Evolutionary conservation across 2,113 vertebrate species (phyloP).

Genomic region (Leuciscus idus): DNA sequence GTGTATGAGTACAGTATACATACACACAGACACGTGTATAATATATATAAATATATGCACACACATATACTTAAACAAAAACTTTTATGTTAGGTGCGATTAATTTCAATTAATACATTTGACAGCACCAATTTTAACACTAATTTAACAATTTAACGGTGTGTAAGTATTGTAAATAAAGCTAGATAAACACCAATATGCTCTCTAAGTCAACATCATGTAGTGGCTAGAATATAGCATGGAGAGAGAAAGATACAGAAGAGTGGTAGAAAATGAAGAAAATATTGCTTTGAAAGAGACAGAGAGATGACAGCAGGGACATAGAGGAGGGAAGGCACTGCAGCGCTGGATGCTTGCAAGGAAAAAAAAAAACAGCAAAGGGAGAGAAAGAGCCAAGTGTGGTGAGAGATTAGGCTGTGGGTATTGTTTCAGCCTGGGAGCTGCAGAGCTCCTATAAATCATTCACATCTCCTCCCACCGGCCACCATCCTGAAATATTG

Average conservation of each 20-base stretch:
- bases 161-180: background rate
- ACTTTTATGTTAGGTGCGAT: too few species aligned
- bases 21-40: too few species aligned
- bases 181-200: background rate
- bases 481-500: slow-evolving; percentile 59
- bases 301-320: slow-evolving; percentile 13
- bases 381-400: slow-evolving; percentile 48
- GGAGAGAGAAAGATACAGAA: slow-evolving; percentile 45
- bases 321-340: background rate
- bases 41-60: too few species aligned
- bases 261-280: slow-evolving; percentile 57
- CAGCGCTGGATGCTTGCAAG: background rate
- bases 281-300: slow-evolving; percentile 38
- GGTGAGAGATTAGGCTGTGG: slow-evolving; percentile 18
- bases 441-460: slow-evolving; percentile 54
- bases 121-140: too few species aligned
- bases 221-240: background rate
- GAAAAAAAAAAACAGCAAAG: slow-evolving; percentile 53
- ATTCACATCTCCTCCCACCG: slow-evolving; percentile 57
- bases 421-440: slow-evolving; percentile 48
- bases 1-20: too few species aligned
- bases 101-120: too few species aligned
- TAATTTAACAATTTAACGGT: too few species aligned
- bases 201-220: background rate
- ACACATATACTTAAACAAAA: too few species aligned